Conservation (phyloP, 2,113 vertebrate species). For the Bothrops jararaca region DNA sequence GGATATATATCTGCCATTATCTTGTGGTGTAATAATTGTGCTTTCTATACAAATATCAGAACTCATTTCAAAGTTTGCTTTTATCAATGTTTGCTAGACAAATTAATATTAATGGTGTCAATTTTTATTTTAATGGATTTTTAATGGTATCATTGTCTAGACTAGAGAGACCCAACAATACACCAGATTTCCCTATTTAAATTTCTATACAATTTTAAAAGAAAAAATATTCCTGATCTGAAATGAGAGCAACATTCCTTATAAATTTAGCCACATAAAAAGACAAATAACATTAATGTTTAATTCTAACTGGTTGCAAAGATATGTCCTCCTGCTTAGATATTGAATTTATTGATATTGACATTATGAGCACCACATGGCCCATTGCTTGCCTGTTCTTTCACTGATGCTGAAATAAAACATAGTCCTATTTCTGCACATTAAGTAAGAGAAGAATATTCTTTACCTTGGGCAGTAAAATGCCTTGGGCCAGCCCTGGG, state of each 20-base stretch:
- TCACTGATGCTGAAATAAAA: neutral
- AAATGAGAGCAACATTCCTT: neutral
- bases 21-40: neutral
- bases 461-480: neutral
- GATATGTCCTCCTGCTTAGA: neutral
- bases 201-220: neutral
- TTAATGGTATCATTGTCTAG: neutral
- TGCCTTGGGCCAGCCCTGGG: neutral
- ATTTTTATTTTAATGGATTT: neutral
- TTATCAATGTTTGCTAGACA: neutral
- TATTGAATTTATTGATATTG: neutral
- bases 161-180: neutral
- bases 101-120: neutral
- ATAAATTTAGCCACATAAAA: neutral
- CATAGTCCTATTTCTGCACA: neutral
- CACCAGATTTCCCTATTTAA: neutral
- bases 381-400: neutral
- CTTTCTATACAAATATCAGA: neutral
- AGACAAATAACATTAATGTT: neutral
- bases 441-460: neutral
- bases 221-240: neutral
- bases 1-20: neutral
- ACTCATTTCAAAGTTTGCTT: neutral
- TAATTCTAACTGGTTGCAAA: neutral
- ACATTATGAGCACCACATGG: neutral